A percentile compares a stretch with the other conserved stretches of the same genome.
These are phyloP conservation scores for Ginglymostoma cirratum DNA, from an alignment of 2,113 vertebrate genomes.

Conservation along the genomic window DNA sequence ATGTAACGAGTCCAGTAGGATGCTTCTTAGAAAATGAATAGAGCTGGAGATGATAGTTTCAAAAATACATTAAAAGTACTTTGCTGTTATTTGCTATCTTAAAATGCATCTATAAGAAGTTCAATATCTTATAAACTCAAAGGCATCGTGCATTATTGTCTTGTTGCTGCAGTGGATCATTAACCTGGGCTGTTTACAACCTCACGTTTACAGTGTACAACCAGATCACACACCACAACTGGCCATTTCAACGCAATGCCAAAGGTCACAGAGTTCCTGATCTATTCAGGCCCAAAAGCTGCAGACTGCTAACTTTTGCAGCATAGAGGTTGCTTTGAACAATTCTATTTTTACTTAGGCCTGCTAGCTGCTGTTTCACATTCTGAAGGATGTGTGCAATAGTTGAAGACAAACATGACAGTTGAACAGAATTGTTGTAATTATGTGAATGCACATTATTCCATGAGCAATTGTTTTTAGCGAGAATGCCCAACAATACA, in stretches of 20 bases:
- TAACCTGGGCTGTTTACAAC: not conserved
- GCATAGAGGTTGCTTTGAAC: constrained; percentile 1
- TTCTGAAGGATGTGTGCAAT: not conserved
- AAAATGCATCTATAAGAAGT: not conserved
- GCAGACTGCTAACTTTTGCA: not conserved
- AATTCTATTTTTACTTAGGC: constrained; percentile 11
- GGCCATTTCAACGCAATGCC: not conserved
- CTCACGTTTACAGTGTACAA: not conserved
- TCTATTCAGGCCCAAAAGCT: not conserved
- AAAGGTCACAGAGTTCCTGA: not conserved
- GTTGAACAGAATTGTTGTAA: not conserved
- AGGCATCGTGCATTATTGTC: not conserved
- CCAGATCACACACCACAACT: not conserved
- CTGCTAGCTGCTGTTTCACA: not conserved
- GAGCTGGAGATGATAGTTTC: too few relatives aligned
- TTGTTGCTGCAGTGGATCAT: not conserved
- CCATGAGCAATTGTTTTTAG: not conserved
- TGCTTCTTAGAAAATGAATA: too few relatives aligned
- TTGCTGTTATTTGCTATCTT: not conserved
- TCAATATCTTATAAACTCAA: not conserved
- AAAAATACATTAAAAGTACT: too few relatives aligned
- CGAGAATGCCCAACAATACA: not conserved
- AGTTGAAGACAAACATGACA: not conserved
- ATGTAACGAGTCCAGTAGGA: too few relatives aligned
- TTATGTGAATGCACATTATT: not conserved